phyloP scores from a whole-genome alignment of 2,113 vertebrate species.

The Turdus rufiventris region DNA sequence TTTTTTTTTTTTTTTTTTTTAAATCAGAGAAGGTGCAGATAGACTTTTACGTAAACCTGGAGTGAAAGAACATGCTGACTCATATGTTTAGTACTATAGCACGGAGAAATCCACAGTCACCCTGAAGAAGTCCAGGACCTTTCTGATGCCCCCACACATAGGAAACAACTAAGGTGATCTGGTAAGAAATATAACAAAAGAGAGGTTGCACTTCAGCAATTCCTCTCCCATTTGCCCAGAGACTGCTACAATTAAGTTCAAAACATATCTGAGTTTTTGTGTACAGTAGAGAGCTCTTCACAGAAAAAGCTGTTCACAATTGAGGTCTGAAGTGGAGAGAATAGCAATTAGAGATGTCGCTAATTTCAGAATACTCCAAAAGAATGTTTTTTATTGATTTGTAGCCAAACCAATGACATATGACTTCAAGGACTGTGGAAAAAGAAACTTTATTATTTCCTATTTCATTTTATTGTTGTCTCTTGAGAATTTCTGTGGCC shows the following conservation, averaged over 20 bases:
- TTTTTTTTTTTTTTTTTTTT: background rate
- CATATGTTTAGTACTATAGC: background rate
- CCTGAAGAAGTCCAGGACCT: background rate
- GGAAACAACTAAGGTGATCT: background rate
- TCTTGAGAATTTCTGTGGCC: background rate
- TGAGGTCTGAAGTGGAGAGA: background rate
- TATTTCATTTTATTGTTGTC: background rate
- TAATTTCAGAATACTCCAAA: background rate
- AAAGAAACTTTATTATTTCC: background rate
- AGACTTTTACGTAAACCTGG: background rate
- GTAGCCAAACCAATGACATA: background rate
- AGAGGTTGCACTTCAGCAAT: background rate
- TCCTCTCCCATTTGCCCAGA: background rate
- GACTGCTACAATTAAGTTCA: background rate
- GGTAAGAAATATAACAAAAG: background rate
- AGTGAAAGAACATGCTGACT: background rate
- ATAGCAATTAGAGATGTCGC: background rate
- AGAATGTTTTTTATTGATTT: background rate
- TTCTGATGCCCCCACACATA: accelerated
- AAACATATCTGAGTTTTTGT: background rate
- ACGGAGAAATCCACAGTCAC: background rate
- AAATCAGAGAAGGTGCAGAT: background rate
- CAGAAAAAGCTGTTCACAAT: accelerated
- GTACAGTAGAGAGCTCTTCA: background rate
- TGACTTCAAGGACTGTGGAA: background rate